These are phyloP conservation scores for Emesis furor DNA, from an alignment of 2,888 invertebrate genomes.

Conservation along the genomic window DNA sequence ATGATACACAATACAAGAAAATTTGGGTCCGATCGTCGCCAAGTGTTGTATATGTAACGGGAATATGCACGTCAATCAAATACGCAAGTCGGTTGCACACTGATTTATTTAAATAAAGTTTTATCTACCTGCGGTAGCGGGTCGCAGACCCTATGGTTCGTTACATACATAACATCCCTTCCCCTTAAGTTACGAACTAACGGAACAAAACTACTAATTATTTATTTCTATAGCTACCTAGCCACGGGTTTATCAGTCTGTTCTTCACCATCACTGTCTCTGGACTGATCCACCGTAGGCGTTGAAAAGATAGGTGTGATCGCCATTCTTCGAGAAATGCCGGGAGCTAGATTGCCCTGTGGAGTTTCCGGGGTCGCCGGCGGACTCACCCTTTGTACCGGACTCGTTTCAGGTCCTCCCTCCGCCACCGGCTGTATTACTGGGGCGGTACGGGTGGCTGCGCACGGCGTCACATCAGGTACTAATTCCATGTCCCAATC, in stretches of 20 bases:
- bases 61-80: too few relatives aligned
- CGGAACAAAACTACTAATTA: too few relatives aligned
- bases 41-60: constrained; percentile 22
- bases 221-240: too few relatives aligned
- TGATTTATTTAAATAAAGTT: too few relatives aligned
- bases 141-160: too few relatives aligned
- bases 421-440: neutral
- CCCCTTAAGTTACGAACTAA: too few relatives aligned
- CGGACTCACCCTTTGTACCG: neutral
- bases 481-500: neutral
- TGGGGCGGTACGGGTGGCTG: neutral
- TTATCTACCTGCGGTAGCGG: too few relatives aligned
- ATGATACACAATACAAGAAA: constrained; percentile 17
- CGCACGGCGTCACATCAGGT: neutral
- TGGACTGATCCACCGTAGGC: neutral
- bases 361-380: neutral
- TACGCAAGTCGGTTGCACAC: too few relatives aligned
- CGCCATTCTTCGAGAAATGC: neutral
- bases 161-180: too few relatives aligned
- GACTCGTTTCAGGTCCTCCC: neutral
- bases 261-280: neutral
- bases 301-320: neutral
- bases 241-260: neutral
- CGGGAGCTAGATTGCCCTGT: neutral
- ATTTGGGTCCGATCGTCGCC: constrained; percentile 34